Percentiles rank a stretch among this genome's conserved stretches.
These are phyloP conservation scores for Thoracochromis brauschi DNA, from an alignment of 2,113 vertebrate species.

Conservation along the genomic window DNA sequence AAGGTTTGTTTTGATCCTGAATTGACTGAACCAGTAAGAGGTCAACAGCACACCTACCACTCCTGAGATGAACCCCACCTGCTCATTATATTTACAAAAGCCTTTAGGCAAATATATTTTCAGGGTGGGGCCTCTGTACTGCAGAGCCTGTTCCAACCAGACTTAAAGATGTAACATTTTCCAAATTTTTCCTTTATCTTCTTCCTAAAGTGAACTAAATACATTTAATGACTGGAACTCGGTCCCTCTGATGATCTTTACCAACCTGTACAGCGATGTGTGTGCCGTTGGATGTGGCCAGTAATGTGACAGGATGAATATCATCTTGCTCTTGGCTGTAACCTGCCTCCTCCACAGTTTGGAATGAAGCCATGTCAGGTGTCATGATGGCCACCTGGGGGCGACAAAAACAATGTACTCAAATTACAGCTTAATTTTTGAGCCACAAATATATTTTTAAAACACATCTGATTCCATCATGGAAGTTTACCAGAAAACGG, in stretches of 20 bases:
- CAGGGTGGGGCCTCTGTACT: not conserved
- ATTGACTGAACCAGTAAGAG: not conserved
- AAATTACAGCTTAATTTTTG: not conserved
- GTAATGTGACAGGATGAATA: slow-evolving; percentile 86
- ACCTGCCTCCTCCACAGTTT: slow-evolving; percentile 82
- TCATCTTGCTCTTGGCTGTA: slow-evolving; percentile 87
- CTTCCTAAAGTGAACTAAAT: not conserved
- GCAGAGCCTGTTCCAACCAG: not conserved
- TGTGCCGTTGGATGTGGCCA: slow-evolving; percentile 97
- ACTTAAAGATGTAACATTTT: not conserved
- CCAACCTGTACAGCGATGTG: slow-evolving; percentile 97
- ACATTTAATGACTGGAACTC: not conserved
- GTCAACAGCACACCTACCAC: not conserved
- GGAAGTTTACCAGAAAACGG: not conserved
- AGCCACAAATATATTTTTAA: not conserved
- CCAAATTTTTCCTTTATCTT: not conserved
- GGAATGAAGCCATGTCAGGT: slow-evolving; percentile 89
- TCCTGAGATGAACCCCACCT: not conserved
- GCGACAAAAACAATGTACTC: slow-evolving; percentile 23
- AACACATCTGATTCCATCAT: not conserved
- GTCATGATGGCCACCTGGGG: slow-evolving; percentile 95
- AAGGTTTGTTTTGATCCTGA: not conserved
- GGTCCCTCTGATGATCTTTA: not conserved
- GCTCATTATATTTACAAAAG: not conserved
- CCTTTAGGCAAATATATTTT: not conserved